phyloP scores from a whole-genome alignment of 2,797 vertebrate species.

The Botia almorhae region DNA sequence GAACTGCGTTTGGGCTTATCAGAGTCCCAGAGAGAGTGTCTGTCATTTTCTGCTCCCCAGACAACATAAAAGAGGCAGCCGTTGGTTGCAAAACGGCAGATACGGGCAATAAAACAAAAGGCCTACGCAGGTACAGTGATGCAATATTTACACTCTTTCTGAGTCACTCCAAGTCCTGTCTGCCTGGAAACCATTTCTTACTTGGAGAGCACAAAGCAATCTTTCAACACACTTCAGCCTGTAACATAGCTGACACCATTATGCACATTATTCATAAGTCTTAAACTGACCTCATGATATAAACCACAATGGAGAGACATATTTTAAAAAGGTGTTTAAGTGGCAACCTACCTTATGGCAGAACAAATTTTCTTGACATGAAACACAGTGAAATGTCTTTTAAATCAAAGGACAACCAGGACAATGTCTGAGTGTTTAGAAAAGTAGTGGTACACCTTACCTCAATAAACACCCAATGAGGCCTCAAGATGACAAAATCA shows the following conservation, averaged over 20 bases:
- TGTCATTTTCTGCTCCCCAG: constrained; percentile 4
- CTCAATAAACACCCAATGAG: neutral
- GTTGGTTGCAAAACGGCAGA: constrained; percentile 33
- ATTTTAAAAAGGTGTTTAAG: neutral
- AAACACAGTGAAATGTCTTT: neutral
- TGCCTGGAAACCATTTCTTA: constrained; percentile 53
- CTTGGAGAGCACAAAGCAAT: constrained; percentile 50
- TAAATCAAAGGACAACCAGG: neutral
- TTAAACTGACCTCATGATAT: neutral
- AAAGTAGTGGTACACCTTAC: neutral
- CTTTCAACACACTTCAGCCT: constrained; percentile 42
- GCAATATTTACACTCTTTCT: constrained; percentile 58
- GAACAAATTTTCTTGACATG: neutral
- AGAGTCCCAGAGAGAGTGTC: constrained; percentile 41
- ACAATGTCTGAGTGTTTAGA: neutral
- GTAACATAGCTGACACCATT: constrained; percentile 12
- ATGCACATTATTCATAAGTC: neutral
- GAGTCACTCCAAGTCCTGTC: constrained; percentile 55
- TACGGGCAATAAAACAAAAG: constrained; percentile 55
- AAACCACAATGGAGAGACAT: neutral
- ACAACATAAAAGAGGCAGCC: constrained; percentile 18
- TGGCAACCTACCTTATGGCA: neutral
- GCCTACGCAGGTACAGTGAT: constrained; percentile 55
- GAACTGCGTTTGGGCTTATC: constrained; percentile 73
- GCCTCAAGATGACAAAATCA: no score